Percentiles rank a stretch among this genome's conserved stretches.
Evolutionary conservation across 1,140 invertebrate species (phyloP).

Genomic region (Calliopsis andreniformis): DNA sequence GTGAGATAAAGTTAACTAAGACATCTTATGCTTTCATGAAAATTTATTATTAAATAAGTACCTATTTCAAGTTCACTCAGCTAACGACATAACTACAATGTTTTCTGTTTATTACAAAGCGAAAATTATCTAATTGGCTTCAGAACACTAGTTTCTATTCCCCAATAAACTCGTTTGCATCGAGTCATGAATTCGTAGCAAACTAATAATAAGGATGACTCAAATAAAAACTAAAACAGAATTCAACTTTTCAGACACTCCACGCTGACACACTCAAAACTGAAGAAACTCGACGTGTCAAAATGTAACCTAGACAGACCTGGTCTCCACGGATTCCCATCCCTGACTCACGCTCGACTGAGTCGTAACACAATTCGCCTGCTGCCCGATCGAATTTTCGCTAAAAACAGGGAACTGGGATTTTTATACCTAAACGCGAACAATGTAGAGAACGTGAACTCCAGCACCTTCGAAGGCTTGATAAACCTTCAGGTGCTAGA

Average conservation of each 20-base stretch:
- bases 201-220: not conserved
- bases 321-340: slow-evolving; percentile 84
- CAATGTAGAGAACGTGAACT: slow-evolving; percentile 82
- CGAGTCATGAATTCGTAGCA: too few relatives aligned
- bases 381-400: slow-evolving; percentile 83
- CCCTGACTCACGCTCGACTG: slow-evolving; percentile 82
- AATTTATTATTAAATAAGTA: too few relatives aligned
- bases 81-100: too few relatives aligned
- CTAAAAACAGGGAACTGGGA: slow-evolving; percentile 83
- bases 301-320: slow-evolving; percentile 85
- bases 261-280: slow-evolving; percentile 73
- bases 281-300: slow-evolving; percentile 84
- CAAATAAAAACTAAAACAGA: not conserved
- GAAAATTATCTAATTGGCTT: too few relatives aligned
- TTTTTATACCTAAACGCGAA: slow-evolving; percentile 85
- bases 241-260: slow-evolving; percentile 71
- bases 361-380: slow-evolving; percentile 84
- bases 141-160: too few relatives aligned
- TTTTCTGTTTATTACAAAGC: too few relatives aligned
- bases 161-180: too few relatives aligned
- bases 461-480: slow-evolving; percentile 69
- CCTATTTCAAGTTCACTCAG: too few relatives aligned
- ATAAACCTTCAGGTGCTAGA: slow-evolving; percentile 83
- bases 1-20: too few relatives aligned
- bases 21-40: too few relatives aligned